Base-by-base conservation (phyloP, 2,888 invertebrate species). In the Nycteola revayana region DNA sequence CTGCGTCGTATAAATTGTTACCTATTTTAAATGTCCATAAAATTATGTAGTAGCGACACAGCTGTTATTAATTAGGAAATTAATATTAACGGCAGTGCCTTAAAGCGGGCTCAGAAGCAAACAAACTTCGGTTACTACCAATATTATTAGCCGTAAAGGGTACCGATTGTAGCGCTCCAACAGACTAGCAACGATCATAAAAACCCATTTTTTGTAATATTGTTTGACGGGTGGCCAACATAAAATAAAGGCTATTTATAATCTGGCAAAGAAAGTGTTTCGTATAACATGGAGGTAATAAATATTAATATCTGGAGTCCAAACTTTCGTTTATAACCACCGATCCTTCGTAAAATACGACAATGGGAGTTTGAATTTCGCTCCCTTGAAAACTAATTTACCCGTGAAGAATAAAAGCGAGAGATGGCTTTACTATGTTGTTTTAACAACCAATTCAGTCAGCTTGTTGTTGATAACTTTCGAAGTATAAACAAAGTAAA, bases 171-270 rank as follows among this genome's bases (percentile, higher is more conserved):
- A 65, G 62, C 63, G 64, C 61, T 60, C 58, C 55, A 54, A 49
- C 50, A 52, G 60, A 52, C 60, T 50, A 60, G 52, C 45, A 27
- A 38, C 47, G 60, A 38, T 67, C 76, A 61, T 78, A 76, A 79
- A 85, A 73, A 49, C 39, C 29, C 35, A 30, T 49, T 58, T 77
- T 78, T 75, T 74, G 75, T 78, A 79, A 76, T 72, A 68, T 69
- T 66, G 69, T 81, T 75, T 79, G 75, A 81, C 75, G 79, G 78
- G 79, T 77, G 75, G 77, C 70, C 71, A 55, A 66, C 70, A 70
- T 80, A 79, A 81, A 80, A 79, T 65, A 74, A 67, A 66, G 56
- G 58, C 80, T 84, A 86, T 86, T 86, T 84, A 79, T 86, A 83
- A 75, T 66, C 62, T 58, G 49, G 55, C 52, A 68, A 68, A 67